These are phyloP conservation scores for Metopia argyrocephala DNA, from an alignment of 2,888 invertebrate genomes.

Conservation along the genomic window DNA sequence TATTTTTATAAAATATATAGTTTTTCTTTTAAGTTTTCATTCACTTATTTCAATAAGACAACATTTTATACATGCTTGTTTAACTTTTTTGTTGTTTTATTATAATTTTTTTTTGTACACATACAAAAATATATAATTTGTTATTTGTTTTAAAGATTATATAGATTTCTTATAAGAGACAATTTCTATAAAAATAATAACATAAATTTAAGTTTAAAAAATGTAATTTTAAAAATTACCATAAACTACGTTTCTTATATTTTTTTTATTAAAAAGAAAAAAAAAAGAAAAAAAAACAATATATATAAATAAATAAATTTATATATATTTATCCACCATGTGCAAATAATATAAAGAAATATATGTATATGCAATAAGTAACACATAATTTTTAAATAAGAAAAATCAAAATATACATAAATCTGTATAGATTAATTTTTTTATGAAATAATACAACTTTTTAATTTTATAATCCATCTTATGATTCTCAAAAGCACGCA, in stretches of 20 bases:
- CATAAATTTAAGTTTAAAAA: slow-evolving; percentile 32
- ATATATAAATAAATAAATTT: slow-evolving; percentile 35
- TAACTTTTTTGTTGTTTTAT: slow-evolving; percentile 49
- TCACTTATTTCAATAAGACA: too few species aligned
- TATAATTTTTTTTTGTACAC: slow-evolving; percentile 37
- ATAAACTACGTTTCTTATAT: slow-evolving; percentile 62
- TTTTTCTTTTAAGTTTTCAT: too few species aligned
- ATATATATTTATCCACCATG: slow-evolving; percentile 32
- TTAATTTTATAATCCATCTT: too few species aligned
- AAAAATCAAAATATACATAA: slow-evolving; percentile 23
- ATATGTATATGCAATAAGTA: slow-evolving; percentile 12
- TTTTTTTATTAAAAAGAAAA: slow-evolving; percentile 22
- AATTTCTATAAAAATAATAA: slow-evolving; percentile 32
- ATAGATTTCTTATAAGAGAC: background rate
- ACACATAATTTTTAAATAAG: slow-evolving; percentile 28
- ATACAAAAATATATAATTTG: slow-evolving; percentile 19
- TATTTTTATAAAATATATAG: too few species aligned
- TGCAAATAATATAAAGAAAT: slow-evolving; percentile 51
- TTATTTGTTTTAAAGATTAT: slow-evolving; percentile 54
- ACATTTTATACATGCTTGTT: slow-evolving; percentile 56
- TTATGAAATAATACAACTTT: too few species aligned
- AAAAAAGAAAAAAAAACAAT: slow-evolving; percentile 33
- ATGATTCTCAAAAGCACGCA: too few species aligned
- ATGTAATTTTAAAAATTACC: slow-evolving; percentile 60
- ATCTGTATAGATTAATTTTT: too few species aligned